phyloP scores from a whole-genome alignment of 2,797 vertebrate genomes.

The Sternarchorhynchus goeldii region DNA sequence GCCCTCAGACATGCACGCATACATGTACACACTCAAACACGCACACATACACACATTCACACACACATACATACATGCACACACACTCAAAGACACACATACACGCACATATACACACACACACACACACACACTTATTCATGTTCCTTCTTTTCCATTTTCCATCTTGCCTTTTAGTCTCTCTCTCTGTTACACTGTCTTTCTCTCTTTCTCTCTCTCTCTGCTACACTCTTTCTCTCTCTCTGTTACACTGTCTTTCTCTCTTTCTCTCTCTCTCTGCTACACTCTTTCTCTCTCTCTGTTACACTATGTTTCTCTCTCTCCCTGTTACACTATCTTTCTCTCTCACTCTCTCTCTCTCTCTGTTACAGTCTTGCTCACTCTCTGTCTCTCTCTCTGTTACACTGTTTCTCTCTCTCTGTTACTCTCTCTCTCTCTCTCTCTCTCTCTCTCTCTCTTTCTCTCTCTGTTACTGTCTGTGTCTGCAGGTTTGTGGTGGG shows the following conservation, averaged over 20 bases:
- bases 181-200: too few species aligned
- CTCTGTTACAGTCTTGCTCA: conserved; percentile 24
- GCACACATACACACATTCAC: too few species aligned
- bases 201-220: neutral
- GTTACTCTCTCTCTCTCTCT: too few species aligned
- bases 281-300: neutral
- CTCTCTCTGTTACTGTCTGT: conserved; percentile 25
- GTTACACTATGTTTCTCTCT: too few species aligned
- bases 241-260: neutral
- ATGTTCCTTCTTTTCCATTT: too few species aligned
- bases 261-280: conserved; percentile 8
- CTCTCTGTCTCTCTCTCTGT: conserved; percentile 46
- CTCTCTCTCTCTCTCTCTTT: conserved; percentile 41
- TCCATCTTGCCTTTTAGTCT: neutral
- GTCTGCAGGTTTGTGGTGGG: conserved; percentile 37
- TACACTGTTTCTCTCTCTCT: conserved; percentile 18
- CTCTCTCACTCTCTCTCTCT: conserved; percentile 23
- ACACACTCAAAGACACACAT: too few species aligned
- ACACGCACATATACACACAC: too few species aligned
- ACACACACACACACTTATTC: too few species aligned
- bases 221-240: too few species aligned
- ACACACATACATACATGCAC: too few species aligned
- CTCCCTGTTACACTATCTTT: neutral
- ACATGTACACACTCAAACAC: too few species aligned
- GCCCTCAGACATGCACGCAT: too few species aligned